A percentile compares a stretch with the other conserved stretches of the same genome.
Evolutionary conservation across 2,113 vertebrate genomes (phyloP).

Genomic region (Centropus unirufus): DNA sequence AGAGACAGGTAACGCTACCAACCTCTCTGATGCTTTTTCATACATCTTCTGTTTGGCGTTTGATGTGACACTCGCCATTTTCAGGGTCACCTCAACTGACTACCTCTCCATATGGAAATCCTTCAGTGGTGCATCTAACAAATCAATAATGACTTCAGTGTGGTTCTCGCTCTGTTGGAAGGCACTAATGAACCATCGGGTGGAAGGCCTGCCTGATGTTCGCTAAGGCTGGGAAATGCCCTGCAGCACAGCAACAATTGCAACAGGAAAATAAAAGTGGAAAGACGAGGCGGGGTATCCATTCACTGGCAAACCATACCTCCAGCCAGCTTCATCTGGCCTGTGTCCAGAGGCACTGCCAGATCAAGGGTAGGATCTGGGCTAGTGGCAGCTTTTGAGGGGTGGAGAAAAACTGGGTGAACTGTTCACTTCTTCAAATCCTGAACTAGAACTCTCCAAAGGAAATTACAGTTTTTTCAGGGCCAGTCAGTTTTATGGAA

Average conservation of each 20-base stretch:
- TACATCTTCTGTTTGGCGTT: background rate
- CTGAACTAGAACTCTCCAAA: background rate
- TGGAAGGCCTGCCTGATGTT: background rate
- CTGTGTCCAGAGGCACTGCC: background rate
- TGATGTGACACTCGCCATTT: background rate
- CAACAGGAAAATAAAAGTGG: background rate
- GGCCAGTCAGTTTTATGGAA: background rate
- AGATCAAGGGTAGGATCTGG: background rate
- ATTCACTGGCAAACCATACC: background rate
- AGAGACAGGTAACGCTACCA: background rate
- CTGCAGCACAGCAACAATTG: background rate
- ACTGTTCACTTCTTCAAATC: background rate
- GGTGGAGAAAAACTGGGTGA: background rate
- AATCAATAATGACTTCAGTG: background rate
- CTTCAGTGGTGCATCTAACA: background rate
- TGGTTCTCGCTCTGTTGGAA: background rate
- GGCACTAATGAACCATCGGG: background rate
- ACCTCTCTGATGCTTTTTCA: background rate
- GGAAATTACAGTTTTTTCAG: background rate
- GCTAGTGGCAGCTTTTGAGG: background rate
- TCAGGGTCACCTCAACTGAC: slow-evolving; percentile 8
- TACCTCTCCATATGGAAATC: background rate
- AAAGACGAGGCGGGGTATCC: background rate
- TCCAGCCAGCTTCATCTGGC: background rate
- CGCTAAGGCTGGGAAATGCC: background rate